These are phyloP conservation scores for Limenitis camilla DNA, from an alignment of 2,888 invertebrate species.

Conservation along the genomic window DNA sequence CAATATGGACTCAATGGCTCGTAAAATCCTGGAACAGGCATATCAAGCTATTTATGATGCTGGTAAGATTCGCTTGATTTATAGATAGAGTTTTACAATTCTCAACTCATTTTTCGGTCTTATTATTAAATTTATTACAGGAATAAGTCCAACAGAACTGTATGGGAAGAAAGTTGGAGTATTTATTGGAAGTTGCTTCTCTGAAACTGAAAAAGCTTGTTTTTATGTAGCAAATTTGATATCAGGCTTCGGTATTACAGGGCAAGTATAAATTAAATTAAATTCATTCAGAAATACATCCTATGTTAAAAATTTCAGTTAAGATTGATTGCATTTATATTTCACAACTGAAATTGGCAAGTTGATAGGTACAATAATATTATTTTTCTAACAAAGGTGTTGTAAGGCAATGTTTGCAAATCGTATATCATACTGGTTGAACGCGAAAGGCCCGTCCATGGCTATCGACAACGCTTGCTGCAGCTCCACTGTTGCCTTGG, in stretches of 20 bases:
- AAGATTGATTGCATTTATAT: too few relatives aligned
- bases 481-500: constrained; percentile 44
- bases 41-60: constrained; percentile 84
- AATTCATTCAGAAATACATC: too few relatives aligned
- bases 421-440: constrained; percentile 59
- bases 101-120: too few relatives aligned
- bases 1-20: constrained; percentile 68
- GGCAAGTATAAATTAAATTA: constrained; percentile 30
- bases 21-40: constrained; percentile 80
- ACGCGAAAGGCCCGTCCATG: constrained; percentile 53
- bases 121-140: constrained; percentile 32
- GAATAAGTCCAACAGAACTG: constrained; percentile 73
- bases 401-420: constrained; percentile 55
- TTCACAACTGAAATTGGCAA: neutral
- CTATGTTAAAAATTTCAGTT: too few relatives aligned
- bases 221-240: constrained; percentile 34
- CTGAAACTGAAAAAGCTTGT: constrained; percentile 76
- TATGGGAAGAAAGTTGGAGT: constrained; percentile 72
- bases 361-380: neutral
- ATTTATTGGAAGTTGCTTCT: constrained; percentile 62
- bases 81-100: too few relatives aligned
- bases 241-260: constrained; percentile 44
- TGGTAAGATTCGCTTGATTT: constrained; percentile 36
- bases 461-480: constrained; percentile 47
- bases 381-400: constrained; percentile 34